Conservation (phyloP, 35 echinoderm and acorn worm species). For the Apostichopus parvimensis region DNA sequence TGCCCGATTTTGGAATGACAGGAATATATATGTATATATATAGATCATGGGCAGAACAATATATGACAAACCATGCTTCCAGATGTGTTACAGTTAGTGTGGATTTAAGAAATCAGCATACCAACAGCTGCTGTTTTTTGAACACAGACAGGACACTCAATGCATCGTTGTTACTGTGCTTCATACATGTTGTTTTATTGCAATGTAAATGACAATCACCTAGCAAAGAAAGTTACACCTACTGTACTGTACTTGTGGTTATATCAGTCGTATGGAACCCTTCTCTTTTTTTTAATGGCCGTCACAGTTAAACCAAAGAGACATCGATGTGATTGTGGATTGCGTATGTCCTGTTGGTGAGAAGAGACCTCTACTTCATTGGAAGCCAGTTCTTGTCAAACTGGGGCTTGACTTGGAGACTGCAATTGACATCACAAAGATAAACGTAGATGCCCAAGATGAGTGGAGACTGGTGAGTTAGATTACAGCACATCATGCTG, state of each 20-base stretch:
- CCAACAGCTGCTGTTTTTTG: neutral
- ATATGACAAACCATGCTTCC: neutral
- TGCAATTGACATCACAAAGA: neutral
- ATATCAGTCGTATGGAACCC: too few relatives aligned
- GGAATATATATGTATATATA: too few relatives aligned
- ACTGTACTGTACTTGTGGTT: too few relatives aligned
- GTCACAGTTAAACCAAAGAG: neutral
- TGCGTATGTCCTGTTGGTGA: neutral
- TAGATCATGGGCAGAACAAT: too few relatives aligned
- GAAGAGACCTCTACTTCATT: neutral
- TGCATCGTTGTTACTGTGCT: too few relatives aligned
- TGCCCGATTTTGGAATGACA: too few relatives aligned
- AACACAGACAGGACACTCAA: too few relatives aligned
- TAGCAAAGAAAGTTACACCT: too few relatives aligned
- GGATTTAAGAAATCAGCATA: neutral
- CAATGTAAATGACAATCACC: too few relatives aligned
- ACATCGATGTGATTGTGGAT: neutral
- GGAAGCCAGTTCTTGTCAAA: slow-evolving; percentile 15
- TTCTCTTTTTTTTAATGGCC: neutral
- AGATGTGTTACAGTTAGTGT: neutral
- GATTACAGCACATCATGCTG: too few relatives aligned
- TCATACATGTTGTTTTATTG: too few relatives aligned
- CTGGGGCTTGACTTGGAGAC: neutral
- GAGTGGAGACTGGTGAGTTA: slow-evolving; percentile 11
- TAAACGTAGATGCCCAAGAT: neutral